phyloP scores from a whole-genome alignment of 2,113 vertebrate species.

The Aleadryas rufinucha region DNA sequence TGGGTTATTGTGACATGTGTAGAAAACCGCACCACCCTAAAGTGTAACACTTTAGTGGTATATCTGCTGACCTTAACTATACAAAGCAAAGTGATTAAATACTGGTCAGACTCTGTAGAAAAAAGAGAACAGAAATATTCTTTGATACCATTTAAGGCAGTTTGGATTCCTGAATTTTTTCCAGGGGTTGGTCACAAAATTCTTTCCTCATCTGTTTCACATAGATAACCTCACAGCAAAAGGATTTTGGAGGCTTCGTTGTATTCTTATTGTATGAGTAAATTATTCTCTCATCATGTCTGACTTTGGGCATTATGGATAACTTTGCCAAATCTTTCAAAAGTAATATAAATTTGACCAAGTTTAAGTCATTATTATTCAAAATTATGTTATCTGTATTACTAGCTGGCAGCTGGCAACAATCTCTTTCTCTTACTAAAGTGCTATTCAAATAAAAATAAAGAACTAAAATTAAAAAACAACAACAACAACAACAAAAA shows the following conservation, averaged over 20 bases:
- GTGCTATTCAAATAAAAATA: neutral
- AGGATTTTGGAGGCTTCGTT: neutral
- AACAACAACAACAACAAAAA: too few relatives aligned
- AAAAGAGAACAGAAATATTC: neutral
- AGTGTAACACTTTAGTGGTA: fast-evolving
- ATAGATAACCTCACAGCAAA: neutral
- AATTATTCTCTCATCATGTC: neutral
- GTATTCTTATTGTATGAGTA: neutral
- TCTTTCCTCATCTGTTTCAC: neutral
- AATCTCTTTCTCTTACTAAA: neutral
- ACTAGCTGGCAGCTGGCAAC: neutral
- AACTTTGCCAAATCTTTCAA: neutral
- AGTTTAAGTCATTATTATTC: neutral
- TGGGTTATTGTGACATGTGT: neutral
- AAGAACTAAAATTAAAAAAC: neutral
- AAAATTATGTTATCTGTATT: neutral
- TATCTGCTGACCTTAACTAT: neutral
- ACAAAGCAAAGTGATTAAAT: fast-evolving
- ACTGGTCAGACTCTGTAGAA: neutral
- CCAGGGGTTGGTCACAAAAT: neutral
- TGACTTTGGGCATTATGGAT: neutral
- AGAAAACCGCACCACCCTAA: neutral
- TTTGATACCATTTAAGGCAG: neutral
- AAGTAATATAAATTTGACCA: neutral
- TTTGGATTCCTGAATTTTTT: neutral